These are phyloP conservation scores for Bagarius yarrelli DNA, from an alignment of 2,113 vertebrate species.

Conservation along the genomic window DNA sequence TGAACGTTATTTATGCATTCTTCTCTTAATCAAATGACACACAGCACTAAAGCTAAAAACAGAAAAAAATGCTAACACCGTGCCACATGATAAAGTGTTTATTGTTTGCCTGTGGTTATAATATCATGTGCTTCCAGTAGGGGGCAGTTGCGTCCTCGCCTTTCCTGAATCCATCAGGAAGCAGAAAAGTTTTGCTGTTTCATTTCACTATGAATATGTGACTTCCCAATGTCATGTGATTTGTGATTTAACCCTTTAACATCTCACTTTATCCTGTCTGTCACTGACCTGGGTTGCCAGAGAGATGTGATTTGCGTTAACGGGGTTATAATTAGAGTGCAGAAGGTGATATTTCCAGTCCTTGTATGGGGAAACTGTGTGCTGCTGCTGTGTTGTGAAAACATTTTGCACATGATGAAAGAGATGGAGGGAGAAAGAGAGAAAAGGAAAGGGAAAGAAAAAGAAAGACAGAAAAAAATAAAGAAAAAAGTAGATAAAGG, in stretches of 20 bases:
- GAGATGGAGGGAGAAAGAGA: neutral
- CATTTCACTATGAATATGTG: neutral
- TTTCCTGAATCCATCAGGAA: neutral
- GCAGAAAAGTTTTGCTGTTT: neutral
- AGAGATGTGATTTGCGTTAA: neutral
- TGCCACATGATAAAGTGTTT: neutral
- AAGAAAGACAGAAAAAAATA: neutral
- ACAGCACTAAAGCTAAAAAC: neutral
- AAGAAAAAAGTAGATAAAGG: too few relatives aligned
- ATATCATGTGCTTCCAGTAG: neutral
- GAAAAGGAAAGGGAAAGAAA: neutral
- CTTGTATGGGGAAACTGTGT: constrained; percentile 10
- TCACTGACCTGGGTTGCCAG: neutral
- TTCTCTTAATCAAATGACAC: neutral
- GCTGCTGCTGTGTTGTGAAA: neutral
- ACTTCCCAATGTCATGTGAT: too few relatives aligned
- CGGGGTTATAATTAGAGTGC: constrained; percentile 11
- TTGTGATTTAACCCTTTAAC: too few relatives aligned
- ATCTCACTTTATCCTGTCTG: too few relatives aligned
- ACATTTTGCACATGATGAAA: neutral
- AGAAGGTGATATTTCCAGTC: constrained; percentile 14
- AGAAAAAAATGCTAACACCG: neutral
- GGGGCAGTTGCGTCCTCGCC: neutral
- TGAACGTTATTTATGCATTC: too few relatives aligned
- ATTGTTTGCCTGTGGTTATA: neutral